Evolutionary conservation across 2,113 vertebrate genomes (phyloP).

Genomic region (Phaethornis superciliosus): DNA sequence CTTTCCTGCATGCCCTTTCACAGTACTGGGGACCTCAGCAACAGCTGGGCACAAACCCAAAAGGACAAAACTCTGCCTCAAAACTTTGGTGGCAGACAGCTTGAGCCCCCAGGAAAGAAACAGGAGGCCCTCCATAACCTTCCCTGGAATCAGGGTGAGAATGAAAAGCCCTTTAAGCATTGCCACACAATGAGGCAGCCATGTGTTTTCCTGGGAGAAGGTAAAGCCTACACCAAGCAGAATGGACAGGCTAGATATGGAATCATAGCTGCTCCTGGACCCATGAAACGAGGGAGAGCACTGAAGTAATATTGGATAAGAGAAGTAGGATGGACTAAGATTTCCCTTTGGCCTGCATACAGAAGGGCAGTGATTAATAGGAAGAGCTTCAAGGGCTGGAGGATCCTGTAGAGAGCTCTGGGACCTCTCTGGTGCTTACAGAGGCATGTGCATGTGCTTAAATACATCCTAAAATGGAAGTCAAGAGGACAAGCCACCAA

Average conservation of each 20-base stretch:
- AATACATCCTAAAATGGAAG: neutral
- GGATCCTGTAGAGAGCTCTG: neutral
- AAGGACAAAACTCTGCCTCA: neutral
- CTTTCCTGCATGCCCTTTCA: neutral
- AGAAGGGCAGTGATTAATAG: neutral
- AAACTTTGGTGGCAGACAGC: neutral
- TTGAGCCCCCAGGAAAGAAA: neutral
- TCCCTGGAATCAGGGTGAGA: neutral
- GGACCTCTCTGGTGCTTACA: neutral
- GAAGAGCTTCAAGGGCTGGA: neutral
- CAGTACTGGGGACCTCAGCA: neutral
- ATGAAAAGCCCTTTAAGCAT: neutral
- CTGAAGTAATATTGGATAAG: neutral
- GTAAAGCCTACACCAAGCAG: rapidly evolving
- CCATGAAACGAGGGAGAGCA: neutral
- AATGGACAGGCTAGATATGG: neutral
- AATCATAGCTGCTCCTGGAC: too few relatives aligned
- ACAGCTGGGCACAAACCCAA: neutral
- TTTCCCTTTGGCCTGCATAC: neutral
- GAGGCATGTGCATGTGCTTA: neutral
- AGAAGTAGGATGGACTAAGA: neutral
- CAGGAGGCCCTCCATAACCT: neutral
- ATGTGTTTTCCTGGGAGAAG: neutral
- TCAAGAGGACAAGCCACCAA: neutral
- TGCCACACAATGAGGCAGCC: neutral